Base-by-base conservation (phyloP, 2,113 vertebrate species). In the Amia ocellicauda region DNA sequence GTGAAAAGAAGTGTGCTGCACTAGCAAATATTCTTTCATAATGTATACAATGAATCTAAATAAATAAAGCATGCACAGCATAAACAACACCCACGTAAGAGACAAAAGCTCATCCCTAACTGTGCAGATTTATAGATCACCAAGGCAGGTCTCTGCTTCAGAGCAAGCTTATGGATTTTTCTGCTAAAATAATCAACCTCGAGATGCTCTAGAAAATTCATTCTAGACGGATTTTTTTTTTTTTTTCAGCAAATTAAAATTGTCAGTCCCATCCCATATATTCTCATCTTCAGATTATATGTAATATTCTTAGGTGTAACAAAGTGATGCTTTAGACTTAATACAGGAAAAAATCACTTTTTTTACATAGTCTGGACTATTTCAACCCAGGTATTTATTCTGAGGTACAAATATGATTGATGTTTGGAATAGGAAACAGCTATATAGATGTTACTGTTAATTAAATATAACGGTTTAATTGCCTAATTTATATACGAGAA, bases 211-310 rank as follows among this genome's bases (percentile, higher is more conserved):
- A 7, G 7, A 50, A 50, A 20, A 20, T 50, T 50, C 49, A 60
- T 72, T 80, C 78, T 74, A 70, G 83, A 78, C 79, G 72, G 66
- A 80, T 77, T 79, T 47, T 59, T 80, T 71, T 61, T 72, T 66
- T 72, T 57, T 71, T 68, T 77, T 58, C 66, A 57, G 58, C 29
- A 50, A 56, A 63, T 59, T 63, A 63, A 64, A 55, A 58, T 54
- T 28, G 5, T 11, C 42, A 7, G 49, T 36, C n/a, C 3, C 1
- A 16, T 13, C 58, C 11, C 22, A 14, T 40, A 53, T 59, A 24
- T 29, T 14, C 17, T n/a, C 53, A 14, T 55, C 17, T 62, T 16
- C 65, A 54, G 40, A 61, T 62, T 67, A 49, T 14, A 59, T 45
- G 51, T n/a, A 66, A 2, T 61, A 70, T 67, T 64, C 49, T 67